Base-by-base conservation (phyloP, 2,888 invertebrate species). In the Harmothoe impar region DNA sequence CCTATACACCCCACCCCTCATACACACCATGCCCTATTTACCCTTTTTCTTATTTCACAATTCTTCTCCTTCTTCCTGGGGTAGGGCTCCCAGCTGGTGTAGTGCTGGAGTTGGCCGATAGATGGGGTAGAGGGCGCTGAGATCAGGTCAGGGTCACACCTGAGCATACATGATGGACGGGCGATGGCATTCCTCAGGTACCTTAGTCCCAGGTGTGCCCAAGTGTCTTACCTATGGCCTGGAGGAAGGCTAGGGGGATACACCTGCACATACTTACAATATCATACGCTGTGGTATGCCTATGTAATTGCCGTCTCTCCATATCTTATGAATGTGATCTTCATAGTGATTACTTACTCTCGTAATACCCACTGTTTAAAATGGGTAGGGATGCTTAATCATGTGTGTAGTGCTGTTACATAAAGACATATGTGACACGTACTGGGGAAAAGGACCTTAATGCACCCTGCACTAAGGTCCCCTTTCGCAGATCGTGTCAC, bases 121-220 rank as follows among this genome's bases (percentile, higher is more conserved):
- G 25, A 72, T 23, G 31, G 72, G 72, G 5, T 29, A 29, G 25
- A 29, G 72, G 72, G 20, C 29, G 31, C 1, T 29, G 72, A 25
- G 25, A 15, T 25, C n/a, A 29, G 72, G 72, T 72, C 72, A 25
- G 72, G 72, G 72, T 72, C 25, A 72, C 72, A 72, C 72, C 72
- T 72, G 72, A 72, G 25, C 72, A 72, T 29, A 72, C 72, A 72
- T n/a, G 72, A 72, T 72, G n/a, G 31, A 25, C 15, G 25, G 72
- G 72, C 29, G 29, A 29, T 29, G 29, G 31, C 72, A 72, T 72
- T 72, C 72, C 29, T 72, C 72, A 72, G 72, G 72, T 72, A 25
- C 62, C 62, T 72, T 29, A 29, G 72, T 29, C 72, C 25, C 72
- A 62, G 62, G 62, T 62, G 62, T 20, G 25, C 31, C 72, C 72